Evolutionary conservation across 2,888 invertebrate species (phyloP), one percentile per base, ranked within the genome.

Genomic region (Oegoconia quadripuncta): DNA sequence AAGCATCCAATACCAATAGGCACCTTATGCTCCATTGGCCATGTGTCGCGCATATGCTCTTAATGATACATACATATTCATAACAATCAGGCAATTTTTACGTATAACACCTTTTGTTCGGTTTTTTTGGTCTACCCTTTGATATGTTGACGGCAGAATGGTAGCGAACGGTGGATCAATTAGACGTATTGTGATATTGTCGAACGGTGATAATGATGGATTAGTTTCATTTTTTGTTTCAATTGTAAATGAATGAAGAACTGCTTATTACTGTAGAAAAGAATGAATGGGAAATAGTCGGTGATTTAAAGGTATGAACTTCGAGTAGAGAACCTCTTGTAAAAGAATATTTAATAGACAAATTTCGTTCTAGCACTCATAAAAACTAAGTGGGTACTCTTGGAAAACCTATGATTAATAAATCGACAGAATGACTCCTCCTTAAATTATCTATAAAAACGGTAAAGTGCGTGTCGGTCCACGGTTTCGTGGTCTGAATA

Each of bases 11-110:
- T 63, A 42, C 55, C 70, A 71, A 76, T 73, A 72, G 55, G 44
- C 33, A 53, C 78, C 75, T 53, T 74, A 74, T 74, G 79, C 58
- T 70, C 68, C 73, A 74, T 67, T 61, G 71, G 47, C 70, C 81
- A 80, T 79, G 77, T 81, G 81, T 71, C 62, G 75, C 55, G 61
- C 81, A 80, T 67, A 81, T 81, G 80, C 53, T 69, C 37, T 42
- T 70, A 71, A 71, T 74, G 59, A 67, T 65, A 66, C 62, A 62
- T 74, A 70, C 68, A 74, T 74, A 70, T 68, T 73, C 66, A 68
- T 76, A 75, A 72, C 65, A 69, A 71, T 71, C 69, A 64, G 63
- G 65, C 69, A 75, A 74, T 75, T 75, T 62, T 64, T 61, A 66
- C 66, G 64, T 61, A 65, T 64, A 69, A 62, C 64, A 64, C 68